Evolutionary conservation across 2,797 vertebrate species (phyloP), one percentile per base, ranked within the genome.

Genomic region (Phataginus tetradactyla): DNA sequence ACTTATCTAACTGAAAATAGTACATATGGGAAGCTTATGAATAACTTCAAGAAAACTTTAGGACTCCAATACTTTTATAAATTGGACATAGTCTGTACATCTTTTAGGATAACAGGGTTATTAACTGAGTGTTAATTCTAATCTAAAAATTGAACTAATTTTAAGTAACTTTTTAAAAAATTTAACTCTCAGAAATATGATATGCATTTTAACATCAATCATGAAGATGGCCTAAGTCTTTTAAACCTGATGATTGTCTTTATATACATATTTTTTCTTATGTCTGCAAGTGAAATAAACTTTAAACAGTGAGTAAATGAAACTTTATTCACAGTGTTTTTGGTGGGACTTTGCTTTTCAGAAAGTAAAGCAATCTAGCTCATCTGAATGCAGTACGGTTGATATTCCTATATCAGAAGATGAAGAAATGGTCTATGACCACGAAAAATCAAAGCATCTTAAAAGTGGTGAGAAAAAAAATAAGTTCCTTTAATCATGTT

Each of bases 321-420:
- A 94, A 66, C 18, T 77, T 74, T 42, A 75, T 18, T 85, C 34
- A n/a, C 37, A 84, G 64, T 5, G 7, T 77, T 80, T 84, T 71
- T 83, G 20, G 3, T 55, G 61, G 77, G 23, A 51, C 20, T 93
- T 79, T 97, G 91, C 61, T 98, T 98, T 98, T 93, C 98, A 99
- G 99, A 99, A 98, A 79, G 72, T 99, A 32, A 99, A 99, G 39
- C 98, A 98, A 94, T 95, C 98, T 78, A 99, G 99, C 98, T 99
- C 99, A 37, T 99, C 99, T 61, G 99, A 99, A 98, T 99, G 99
- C 90, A 99, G 99, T 98, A 99, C 99, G 5, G 98, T 99, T 87
- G 99, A 99, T 96, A 98, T 99, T 92, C 96, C 97, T 87, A 95
- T 97, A 91, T 98, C 97, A 57, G 98, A 98, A 98, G 99, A 99